Percentiles rank a stretch among this genome's conserved stretches.
phyloP scores from a whole-genome alignment of 1,140 invertebrate species.

The Drosophila tani region DNA sequence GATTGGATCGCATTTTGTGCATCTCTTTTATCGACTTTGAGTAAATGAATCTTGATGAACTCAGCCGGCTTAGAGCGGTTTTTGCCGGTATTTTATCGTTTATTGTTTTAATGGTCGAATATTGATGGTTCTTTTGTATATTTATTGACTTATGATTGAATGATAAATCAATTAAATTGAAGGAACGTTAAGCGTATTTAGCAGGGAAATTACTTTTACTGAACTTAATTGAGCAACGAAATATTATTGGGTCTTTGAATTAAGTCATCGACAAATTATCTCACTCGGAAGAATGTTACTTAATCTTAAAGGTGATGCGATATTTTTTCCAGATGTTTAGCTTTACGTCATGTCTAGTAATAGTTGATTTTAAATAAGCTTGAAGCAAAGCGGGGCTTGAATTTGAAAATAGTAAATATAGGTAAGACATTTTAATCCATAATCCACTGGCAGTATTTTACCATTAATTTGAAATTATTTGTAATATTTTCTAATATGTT shows the following conservation, averaged over 20 bases:
- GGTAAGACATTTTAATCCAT: too few species aligned
- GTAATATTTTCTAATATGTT: too few species aligned
- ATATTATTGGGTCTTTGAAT: neutral
- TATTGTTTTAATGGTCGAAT: conserved; percentile 14
- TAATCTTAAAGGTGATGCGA: too few species aligned
- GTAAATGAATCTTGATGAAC: conserved; percentile 50
- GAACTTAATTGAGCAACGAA: conserved; percentile 10
- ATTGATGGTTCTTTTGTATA: conserved; percentile 17
- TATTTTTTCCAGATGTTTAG: too few species aligned
- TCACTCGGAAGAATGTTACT: neutral
- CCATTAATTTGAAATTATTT: too few species aligned
- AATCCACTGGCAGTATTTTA: too few species aligned
- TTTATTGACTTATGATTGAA: conserved; percentile 37
- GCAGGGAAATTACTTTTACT: conserved; percentile 8
- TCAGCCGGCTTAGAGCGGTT: conserved; percentile 37
- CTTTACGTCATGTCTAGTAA: neutral
- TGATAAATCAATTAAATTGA: conserved; percentile 18
- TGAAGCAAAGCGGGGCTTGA: too few species aligned
- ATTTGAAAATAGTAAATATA: too few species aligned
- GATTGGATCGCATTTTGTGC: conserved; percentile 40
- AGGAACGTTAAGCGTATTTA: neutral
- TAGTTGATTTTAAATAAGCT: neutral
- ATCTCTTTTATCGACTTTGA: conserved; percentile 32
- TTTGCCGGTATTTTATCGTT: conserved; percentile 8
- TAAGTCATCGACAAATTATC: conserved; percentile 15